Evolutionary conservation across 2,888 invertebrate genomes (phyloP).

Genomic region (Yponomeuta plumbellus): DNA sequence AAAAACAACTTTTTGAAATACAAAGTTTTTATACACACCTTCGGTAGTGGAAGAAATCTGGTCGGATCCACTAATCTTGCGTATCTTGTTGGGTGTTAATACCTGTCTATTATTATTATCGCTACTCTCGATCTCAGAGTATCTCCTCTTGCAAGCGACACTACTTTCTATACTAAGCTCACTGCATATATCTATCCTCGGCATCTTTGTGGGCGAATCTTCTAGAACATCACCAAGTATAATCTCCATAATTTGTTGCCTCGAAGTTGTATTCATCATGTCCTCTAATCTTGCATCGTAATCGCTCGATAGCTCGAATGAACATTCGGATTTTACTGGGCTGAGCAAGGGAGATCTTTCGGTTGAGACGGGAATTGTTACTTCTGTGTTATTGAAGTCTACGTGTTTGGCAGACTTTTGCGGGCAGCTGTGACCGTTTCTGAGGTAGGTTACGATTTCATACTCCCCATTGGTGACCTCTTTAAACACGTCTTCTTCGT

Average conservation of each 20-base stretch:
- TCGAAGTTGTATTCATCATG: conserved; percentile 62
- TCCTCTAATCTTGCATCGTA: conserved; percentile 65
- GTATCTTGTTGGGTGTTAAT: conserved; percentile 52
- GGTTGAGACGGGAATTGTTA: conserved; percentile 44
- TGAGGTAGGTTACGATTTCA: conserved; percentile 55
- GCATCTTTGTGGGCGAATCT: conserved; percentile 47
- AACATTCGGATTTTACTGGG: conserved; percentile 65
- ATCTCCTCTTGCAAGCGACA: conserved; percentile 48
- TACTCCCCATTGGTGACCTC: conserved; percentile 49
- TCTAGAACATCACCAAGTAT: conserved; percentile 60
- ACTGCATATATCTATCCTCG: conserved; percentile 54
- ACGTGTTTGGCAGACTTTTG: conserved; percentile 46
- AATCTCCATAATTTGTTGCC: conserved; percentile 70
- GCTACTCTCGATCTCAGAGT: conserved; percentile 42
- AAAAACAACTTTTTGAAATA: no score
- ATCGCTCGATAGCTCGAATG: conserved; percentile 61
- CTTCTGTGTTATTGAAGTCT: conserved; percentile 44
- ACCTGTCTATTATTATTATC: conserved; percentile 56
- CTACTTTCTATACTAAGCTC: conserved; percentile 49
- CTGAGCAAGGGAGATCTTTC: conserved; percentile 42
- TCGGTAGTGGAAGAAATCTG: conserved; percentile 62
- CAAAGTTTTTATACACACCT: neutral
- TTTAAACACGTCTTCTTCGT: conserved; percentile 54
- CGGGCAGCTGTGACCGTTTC: conserved; percentile 54
- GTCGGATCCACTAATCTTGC: conserved; percentile 59